phyloP scores from a whole-genome alignment of 2,888 invertebrate species.

The Sisyra terminalis region DNA sequence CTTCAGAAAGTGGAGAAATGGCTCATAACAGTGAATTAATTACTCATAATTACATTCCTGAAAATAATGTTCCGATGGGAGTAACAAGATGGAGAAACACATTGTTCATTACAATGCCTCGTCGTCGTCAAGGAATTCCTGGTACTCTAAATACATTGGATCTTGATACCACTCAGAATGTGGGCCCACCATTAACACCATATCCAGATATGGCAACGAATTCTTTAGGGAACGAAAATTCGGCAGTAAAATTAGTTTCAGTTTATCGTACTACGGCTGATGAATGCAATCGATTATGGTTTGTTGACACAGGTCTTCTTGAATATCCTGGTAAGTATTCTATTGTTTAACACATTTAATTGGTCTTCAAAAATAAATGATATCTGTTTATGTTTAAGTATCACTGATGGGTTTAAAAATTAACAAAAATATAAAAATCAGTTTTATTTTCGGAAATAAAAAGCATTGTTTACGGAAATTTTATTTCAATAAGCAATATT shows the following conservation, averaged over 20 bases:
- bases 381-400: background rate
- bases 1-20: too few relatives aligned
- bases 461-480: too few relatives aligned
- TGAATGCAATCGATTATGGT: constrained; percentile 58
- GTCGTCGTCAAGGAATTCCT: constrained; percentile 42
- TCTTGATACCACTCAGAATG: constrained; percentile 18
- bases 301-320: constrained; percentile 57
- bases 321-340: constrained; percentile 41
- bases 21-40: too few relatives aligned
- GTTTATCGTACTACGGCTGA: constrained; percentile 58
- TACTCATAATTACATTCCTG: too few relatives aligned
- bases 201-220: constrained; percentile 42
- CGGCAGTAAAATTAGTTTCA: constrained; percentile 32
- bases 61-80: constrained; percentile 53
- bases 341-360: too few relatives aligned
- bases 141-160: constrained; percentile 30
- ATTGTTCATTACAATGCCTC: constrained; percentile 53
- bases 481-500: too few relatives aligned
- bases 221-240: constrained; percentile 26
- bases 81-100: constrained; percentile 43
- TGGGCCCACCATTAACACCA: constrained; percentile 30
- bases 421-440: too few relatives aligned
- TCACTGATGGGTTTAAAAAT: too few relatives aligned
- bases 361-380: background rate
- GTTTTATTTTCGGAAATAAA: too few relatives aligned